Evolutionary conservation across 2,113 vertebrate species (phyloP).

Genomic region (Callocephalon fimbriatum): DNA sequence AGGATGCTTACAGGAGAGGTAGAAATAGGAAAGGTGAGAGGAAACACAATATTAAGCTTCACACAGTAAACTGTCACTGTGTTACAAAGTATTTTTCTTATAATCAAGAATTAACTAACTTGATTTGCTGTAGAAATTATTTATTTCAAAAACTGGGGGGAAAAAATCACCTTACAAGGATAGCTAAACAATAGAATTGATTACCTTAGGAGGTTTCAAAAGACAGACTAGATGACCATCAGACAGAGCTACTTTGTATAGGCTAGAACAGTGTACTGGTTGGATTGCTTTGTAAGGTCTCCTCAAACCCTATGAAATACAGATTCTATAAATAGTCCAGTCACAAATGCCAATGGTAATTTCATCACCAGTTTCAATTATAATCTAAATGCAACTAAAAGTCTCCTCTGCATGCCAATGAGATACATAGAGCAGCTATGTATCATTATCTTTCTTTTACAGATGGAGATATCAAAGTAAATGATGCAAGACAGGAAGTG

Average conservation of each 20-base stretch:
- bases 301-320: background rate
- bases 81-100: background rate
- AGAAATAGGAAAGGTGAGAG: background rate
- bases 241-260: background rate
- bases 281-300: background rate
- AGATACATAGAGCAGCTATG: background rate
- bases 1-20: background rate
- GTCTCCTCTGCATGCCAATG: background rate
- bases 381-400: background rate
- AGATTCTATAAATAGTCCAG: background rate
- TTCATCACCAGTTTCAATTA: background rate
- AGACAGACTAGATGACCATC: background rate
- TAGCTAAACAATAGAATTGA: background rate
- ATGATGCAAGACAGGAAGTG: background rate
- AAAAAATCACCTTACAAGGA: background rate
- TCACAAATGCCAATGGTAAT: background rate
- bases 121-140: background rate
- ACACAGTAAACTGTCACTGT: fast-evolving
- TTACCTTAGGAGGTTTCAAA: background rate
- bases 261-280: background rate
- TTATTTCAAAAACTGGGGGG: background rate
- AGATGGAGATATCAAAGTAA: background rate
- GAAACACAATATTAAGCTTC: background rate
- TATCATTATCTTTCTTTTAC: background rate
- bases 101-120: background rate